These are phyloP conservation scores for Myoxocephalus aenaeus DNA, from an alignment of 2,797 vertebrate species.

Conservation along the genomic window DNA sequence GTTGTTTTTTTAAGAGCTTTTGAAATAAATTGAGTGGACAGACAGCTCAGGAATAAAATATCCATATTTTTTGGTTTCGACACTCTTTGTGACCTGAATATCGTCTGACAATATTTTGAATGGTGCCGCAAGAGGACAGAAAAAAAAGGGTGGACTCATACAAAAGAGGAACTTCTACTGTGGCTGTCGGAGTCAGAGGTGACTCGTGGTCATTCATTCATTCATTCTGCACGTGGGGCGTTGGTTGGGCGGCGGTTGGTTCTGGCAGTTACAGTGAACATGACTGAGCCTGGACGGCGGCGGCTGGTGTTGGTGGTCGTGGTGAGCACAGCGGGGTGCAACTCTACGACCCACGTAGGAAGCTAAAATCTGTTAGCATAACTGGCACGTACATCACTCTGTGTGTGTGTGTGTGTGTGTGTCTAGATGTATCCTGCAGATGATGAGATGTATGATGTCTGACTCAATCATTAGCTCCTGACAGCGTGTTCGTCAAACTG, in stretches of 20 bases:
- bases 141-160: neutral
- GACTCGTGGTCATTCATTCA: no score
- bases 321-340: constrained; percentile 21
- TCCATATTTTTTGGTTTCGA: neutral
- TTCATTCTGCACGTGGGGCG: constrained; percentile 25
- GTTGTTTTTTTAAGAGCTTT: no score
- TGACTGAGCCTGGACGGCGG: constrained; percentile 21
- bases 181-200: constrained; percentile 16
- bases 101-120: neutral
- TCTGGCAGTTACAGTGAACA: constrained; percentile 11
- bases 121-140: neutral
- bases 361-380: constrained; percentile 40
- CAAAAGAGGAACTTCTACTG: neutral
- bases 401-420: constrained; percentile 6
- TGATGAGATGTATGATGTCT: constrained; percentile 41
- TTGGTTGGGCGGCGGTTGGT: constrained; percentile 24
- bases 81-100: neutral
- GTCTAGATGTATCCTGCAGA: constrained; percentile 15
- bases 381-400: constrained; percentile 20
- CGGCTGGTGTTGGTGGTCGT: neutral
- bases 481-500: neutral
- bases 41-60: no score
- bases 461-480: constrained; percentile 37
- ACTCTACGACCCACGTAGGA: constrained; percentile 34
- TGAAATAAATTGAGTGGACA: no score